Evolutionary conservation across 2,113 vertebrate species (phyloP).

Genomic region (Ameiurus melas): DNA sequence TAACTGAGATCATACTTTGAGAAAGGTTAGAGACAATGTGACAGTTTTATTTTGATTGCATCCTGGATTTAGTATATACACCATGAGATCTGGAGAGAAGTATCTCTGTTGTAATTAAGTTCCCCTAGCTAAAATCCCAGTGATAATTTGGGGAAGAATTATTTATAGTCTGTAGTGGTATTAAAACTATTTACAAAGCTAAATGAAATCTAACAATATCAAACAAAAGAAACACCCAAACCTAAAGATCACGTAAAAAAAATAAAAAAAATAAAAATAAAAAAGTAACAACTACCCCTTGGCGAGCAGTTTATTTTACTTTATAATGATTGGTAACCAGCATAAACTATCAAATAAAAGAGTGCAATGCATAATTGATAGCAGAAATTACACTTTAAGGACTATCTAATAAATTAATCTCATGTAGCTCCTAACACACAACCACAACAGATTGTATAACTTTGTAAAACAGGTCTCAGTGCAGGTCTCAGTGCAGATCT

Average conservation of each 20-base stretch:
- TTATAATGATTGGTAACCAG: not conserved
- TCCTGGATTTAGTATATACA: not conserved
- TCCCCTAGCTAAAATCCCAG: too few species aligned
- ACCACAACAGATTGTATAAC: not conserved
- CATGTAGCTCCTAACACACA: not conserved
- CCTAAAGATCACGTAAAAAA: not conserved
- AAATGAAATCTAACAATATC: not conserved
- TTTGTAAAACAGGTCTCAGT: not conserved
- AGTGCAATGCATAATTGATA: not conserved
- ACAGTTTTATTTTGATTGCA: not conserved
- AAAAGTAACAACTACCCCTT: not conserved
- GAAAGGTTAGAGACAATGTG: not conserved
- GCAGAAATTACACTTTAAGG: not conserved
- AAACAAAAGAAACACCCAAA: not conserved
- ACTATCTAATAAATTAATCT: not conserved
- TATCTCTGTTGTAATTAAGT: not conserved
- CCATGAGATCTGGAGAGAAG: not conserved
- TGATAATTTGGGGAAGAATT: not conserved
- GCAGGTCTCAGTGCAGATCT: not conserved
- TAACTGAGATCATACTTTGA: not conserved
- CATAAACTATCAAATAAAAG: not conserved
- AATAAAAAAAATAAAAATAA: not conserved
- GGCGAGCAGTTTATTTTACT: not conserved
- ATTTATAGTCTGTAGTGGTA: not conserved
- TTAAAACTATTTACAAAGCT: not conserved